Conservation (phyloP, 2,113 vertebrate species). For the Bubo scandiacus region DNA sequence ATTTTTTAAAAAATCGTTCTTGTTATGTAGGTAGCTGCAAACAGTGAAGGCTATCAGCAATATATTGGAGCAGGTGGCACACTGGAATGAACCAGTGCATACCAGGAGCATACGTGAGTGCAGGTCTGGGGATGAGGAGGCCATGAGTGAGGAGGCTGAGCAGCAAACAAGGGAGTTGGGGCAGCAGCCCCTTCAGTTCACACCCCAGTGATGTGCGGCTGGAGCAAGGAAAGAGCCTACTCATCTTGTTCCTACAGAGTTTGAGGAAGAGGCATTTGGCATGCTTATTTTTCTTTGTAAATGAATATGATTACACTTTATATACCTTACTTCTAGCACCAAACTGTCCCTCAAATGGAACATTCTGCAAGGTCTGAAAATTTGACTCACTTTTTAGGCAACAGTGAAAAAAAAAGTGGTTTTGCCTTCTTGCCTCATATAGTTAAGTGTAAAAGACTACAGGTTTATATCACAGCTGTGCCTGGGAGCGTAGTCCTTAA, state of each 20-base stretch:
- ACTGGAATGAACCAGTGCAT: rapidly evolving
- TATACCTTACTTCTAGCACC: not conserved
- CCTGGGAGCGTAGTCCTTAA: not conserved
- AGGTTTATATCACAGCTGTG: not conserved
- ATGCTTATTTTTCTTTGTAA: not conserved
- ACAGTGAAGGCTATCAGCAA: not conserved
- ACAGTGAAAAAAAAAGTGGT: rapidly evolving
- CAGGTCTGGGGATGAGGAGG: not conserved
- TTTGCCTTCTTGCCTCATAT: not conserved
- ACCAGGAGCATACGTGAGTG: not conserved
- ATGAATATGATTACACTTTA: not conserved
- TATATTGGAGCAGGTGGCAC: too few species aligned
- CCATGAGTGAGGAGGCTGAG: not conserved
- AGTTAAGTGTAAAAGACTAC: not conserved
- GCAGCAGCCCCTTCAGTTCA: not conserved
- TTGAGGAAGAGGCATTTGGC: not conserved
- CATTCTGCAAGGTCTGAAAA: not conserved
- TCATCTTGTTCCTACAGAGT: not conserved
- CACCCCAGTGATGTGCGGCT: not conserved
- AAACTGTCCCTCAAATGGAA: not conserved
- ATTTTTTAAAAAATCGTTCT: not conserved
- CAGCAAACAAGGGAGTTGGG: rapidly evolving
- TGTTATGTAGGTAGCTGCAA: not conserved
- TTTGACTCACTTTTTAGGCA: not conserved
- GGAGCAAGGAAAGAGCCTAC: not conserved